A percentile compares a stretch with the other conserved stretches of the same genome.
These are phyloP conservation scores for Clarias pachynema DNA, from an alignment of 2,797 vertebrate species.

Conservation along the genomic window DNA sequence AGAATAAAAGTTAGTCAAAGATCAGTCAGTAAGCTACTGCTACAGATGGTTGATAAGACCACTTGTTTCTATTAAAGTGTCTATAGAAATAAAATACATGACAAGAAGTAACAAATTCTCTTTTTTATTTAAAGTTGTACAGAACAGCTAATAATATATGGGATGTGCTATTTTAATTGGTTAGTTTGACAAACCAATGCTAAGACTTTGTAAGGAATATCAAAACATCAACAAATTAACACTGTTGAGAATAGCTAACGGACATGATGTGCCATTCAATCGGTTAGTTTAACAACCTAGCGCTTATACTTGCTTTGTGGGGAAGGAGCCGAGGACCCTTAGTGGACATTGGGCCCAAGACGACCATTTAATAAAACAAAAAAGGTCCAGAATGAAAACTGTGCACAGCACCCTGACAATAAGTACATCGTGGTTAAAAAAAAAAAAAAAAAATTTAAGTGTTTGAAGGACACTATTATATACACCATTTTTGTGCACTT, in stretches of 20 bases:
- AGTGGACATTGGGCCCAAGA: conserved; percentile 1
- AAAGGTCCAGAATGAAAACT: not conserved
- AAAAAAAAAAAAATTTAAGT: not conserved
- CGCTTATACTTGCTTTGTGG: not conserved
- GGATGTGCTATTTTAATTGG: conserved; percentile 3
- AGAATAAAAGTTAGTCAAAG: not conserved
- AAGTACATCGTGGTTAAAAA: not conserved
- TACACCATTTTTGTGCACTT: not conserved
- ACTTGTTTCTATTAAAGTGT: not conserved
- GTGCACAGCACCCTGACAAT: not conserved
- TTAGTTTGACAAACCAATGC: conserved; percentile 5
- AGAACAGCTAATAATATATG: not conserved
- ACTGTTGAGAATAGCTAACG: not conserved
- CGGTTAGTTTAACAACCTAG: no score
- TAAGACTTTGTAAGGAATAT: conserved; percentile 10
- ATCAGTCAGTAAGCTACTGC: not conserved
- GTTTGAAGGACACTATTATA: not conserved
- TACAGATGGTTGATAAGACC: not conserved
- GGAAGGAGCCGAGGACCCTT: not conserved
- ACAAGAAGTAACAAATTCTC: not conserved
- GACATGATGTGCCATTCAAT: no score
- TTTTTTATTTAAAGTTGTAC: conserved; percentile 2
- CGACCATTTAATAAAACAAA: not conserved
- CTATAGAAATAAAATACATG: not conserved
- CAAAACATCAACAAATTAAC: conserved; percentile 7